Conservation (phyloP, 2,113 vertebrate genomes). For the Antidorcas marsupialis region DNA sequence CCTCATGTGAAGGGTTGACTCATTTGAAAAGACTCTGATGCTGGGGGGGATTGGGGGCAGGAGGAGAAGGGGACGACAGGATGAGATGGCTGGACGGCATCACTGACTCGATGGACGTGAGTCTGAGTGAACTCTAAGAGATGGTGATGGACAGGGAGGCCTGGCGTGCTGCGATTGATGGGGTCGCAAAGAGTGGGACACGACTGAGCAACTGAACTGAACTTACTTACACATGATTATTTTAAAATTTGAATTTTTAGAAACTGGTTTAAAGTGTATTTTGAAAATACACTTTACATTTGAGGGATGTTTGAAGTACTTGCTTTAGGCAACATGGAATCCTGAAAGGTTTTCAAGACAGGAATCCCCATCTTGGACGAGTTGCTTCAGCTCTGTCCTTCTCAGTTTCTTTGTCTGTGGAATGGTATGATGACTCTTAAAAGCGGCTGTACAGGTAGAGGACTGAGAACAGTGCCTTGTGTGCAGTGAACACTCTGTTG, state of each 20-base stretch:
- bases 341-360: background rate
- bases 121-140: no score
- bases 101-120: no score
- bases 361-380: background rate
- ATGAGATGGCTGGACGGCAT: no score
- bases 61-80: no score
- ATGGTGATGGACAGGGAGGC: no score
- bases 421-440: background rate
- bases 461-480: background rate
- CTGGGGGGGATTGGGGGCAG: no score
- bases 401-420: background rate
- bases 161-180: no score
- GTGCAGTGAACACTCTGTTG: no score
- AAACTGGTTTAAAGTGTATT: background rate
- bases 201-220: no score
- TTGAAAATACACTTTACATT: background rate
- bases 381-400: background rate
- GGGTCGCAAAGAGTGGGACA: no score
- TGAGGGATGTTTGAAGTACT: background rate
- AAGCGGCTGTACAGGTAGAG: background rate
- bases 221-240: background rate
- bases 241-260: conserved; percentile 2
- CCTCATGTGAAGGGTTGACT: no score
- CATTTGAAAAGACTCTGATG: no score
- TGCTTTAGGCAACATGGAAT: background rate